Conservation (phyloP, 2,888 invertebrate genomes). For the Automeris io region DNA sequence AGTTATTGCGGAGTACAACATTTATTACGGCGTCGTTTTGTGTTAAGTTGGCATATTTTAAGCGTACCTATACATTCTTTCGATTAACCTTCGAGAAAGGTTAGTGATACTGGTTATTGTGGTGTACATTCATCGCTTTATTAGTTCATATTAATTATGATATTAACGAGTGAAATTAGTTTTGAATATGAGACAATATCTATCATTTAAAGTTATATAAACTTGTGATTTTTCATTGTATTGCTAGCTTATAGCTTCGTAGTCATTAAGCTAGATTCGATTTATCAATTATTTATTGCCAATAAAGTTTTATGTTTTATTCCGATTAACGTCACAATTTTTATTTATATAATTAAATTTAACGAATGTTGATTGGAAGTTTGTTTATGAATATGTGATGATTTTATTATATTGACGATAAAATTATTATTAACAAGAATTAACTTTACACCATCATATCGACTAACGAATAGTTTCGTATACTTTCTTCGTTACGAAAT, state of each 20-base stretch:
- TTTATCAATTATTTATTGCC: constrained; percentile 57
- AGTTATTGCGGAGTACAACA: constrained; percentile 66
- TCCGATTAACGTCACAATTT: constrained; percentile 53
- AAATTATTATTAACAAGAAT: constrained; percentile 8
- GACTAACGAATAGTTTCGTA: neutral
- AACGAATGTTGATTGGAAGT: constrained; percentile 15
- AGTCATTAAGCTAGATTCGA: constrained; percentile 70
- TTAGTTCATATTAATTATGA: constrained; percentile 46
- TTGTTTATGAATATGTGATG: constrained; percentile 11
- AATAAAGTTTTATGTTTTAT: constrained; percentile 34
- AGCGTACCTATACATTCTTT: constrained; percentile 76
- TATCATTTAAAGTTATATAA: constrained; percentile 44
- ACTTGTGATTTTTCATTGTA: constrained; percentile 68
- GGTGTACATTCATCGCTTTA: constrained; percentile 55
- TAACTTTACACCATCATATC: constrained; percentile 12
- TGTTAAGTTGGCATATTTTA: constrained; percentile 67
- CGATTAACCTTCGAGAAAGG: constrained; percentile 74
- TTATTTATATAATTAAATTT: constrained; percentile 11
- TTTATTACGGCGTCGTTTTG: constrained; percentile 54
- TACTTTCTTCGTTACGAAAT: constrained; percentile 2
- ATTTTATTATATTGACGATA: constrained; percentile 11
- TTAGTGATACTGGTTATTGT: constrained; percentile 74
- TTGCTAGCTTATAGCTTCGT: constrained; percentile 63
- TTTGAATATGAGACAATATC: constrained; percentile 53
- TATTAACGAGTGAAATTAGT: constrained; percentile 46